phyloP scores from a whole-genome alignment of 2,113 vertebrate genomes.

The Brienomyrus brachyistius region DNA sequence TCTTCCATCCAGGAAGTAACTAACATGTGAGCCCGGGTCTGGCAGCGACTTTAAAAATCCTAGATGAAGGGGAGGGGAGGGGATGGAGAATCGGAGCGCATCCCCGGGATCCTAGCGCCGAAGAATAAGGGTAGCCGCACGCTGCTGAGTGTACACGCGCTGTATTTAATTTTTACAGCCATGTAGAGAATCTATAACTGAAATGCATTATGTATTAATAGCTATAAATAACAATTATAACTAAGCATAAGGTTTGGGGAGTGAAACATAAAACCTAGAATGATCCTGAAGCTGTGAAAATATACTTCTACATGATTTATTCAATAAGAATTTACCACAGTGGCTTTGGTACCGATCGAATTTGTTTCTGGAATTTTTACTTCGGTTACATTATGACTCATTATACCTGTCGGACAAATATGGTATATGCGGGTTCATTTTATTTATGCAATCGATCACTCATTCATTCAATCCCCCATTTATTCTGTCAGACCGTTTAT shows the following conservation, averaged over 20 bases:
- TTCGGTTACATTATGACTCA: neutral
- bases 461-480: neutral
- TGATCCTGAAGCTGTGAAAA: neutral
- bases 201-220: neutral
- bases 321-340: neutral
- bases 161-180: neutral
- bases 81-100: slow-evolving; percentile 38
- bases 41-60: slow-evolving; percentile 66
- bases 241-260: neutral
- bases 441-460: neutral
- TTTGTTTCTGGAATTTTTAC: neutral
- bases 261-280: neutral
- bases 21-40: slow-evolving; percentile 63
- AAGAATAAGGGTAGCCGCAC: neutral
- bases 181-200: neutral
- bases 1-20: slow-evolving; percentile 84
- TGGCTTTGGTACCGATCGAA: neutral
- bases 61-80: slow-evolving; percentile 31
- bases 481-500: neutral
- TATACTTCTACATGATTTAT: neutral
- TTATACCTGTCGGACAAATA: neutral
- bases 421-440: neutral
- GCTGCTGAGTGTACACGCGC: neutral
- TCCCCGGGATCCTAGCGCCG: slow-evolving; percentile 45
- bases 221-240: neutral